Evolutionary conservation across 2,797 vertebrate genomes (phyloP).

Genomic region (Molossus alvarezi): DNA sequence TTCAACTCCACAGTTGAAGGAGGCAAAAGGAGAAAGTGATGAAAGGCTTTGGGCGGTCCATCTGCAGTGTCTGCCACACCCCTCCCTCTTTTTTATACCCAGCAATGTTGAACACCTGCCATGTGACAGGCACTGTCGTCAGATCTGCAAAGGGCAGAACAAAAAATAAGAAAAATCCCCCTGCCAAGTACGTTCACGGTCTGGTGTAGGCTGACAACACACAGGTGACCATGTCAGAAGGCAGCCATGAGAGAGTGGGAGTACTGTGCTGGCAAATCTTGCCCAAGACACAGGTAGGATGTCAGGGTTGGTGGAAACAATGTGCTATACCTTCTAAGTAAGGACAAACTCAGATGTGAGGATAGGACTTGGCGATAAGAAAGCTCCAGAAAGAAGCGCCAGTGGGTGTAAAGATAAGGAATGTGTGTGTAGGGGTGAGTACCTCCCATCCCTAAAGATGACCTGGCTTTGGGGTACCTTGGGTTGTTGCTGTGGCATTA

Average conservation of each 20-base stretch:
- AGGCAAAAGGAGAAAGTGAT: not conserved
- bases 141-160: not conserved
- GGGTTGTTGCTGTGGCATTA: too few species aligned
- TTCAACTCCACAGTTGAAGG: not conserved
- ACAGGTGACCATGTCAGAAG: not conserved
- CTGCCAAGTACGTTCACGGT: rapidly evolving
- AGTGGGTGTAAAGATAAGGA: not conserved
- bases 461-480: not conserved
- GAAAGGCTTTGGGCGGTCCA: not conserved
- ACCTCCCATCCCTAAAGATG: not conserved
- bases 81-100: not conserved
- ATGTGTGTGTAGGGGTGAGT: not conserved
- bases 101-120: not conserved
- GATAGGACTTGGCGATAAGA: not conserved
- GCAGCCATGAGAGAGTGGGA: not conserved
- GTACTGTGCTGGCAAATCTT: not conserved
- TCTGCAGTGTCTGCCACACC: not conserved
- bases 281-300: not conserved
- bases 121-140: not conserved
- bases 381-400: not conserved
- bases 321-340: not conserved
- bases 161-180: not conserved
- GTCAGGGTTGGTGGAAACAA: not conserved
- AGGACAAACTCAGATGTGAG: not conserved
- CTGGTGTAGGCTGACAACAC: not conserved